Evolutionary conservation across 2,797 vertebrate species (phyloP).

Genomic region (Fistularia tabacaria): DNA sequence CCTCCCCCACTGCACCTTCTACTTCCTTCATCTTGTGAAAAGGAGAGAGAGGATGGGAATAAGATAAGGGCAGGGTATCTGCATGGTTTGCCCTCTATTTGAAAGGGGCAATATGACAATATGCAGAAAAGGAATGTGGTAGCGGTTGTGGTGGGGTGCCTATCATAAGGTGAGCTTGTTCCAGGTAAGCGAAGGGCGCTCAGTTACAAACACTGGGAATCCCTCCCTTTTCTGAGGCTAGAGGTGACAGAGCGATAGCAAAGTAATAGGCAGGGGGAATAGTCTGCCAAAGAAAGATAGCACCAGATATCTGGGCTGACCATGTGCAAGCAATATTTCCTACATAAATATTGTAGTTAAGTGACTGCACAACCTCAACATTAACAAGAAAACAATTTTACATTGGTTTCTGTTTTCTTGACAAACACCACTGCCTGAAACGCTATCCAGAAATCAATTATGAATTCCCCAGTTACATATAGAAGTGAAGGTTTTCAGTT

Average conservation of each 20-base stretch:
- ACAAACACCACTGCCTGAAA: conserved; percentile 8
- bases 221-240: conserved; percentile 29
- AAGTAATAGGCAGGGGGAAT: conserved; percentile 9
- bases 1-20: conserved; percentile 17
- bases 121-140: conserved; percentile 38
- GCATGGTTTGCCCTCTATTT: conserved; percentile 57
- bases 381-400: conserved; percentile 20
- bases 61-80: conserved; percentile 60
- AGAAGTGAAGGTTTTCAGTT: not conserved
- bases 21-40: conserved; percentile 40
- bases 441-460: not conserved
- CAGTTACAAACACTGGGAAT: conserved; percentile 53
- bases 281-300: conserved; percentile 23
- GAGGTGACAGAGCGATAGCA: conserved; percentile 39
- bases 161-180: conserved; percentile 53
- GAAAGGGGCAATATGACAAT: conserved; percentile 49
- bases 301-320: conserved; percentile 25
- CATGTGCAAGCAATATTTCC: conserved; percentile 15
- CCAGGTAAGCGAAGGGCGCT: conserved; percentile 49
- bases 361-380: not conserved
- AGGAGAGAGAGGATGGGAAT: conserved; percentile 36
- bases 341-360: conserved; percentile 17
- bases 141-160: too few species aligned
- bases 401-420: conserved; percentile 15
- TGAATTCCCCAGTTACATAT: conserved; percentile 3